A percentile compares a stretch with the other conserved stretches of the same genome.
Conservation (phyloP, 2,888 invertebrate genomes). For the Caradrina kadenii region DNA sequence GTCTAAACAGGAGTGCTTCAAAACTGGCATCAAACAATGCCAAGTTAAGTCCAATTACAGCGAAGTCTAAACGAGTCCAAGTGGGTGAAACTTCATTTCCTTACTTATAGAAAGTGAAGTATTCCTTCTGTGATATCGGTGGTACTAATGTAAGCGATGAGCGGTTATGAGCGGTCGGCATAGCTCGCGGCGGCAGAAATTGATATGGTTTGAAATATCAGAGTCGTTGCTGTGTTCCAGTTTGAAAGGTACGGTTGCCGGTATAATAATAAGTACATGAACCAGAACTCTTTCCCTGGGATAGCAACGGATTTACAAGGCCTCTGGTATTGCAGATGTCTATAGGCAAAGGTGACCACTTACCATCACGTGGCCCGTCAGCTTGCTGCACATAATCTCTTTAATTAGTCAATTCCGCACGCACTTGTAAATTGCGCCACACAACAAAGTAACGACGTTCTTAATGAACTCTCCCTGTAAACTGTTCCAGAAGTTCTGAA, state of each 20-base stretch:
- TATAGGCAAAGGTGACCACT: too few species aligned
- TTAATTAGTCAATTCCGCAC: slow-evolving; percentile 30
- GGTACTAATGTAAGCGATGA: slow-evolving; percentile 45
- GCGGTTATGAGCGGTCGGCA: slow-evolving; percentile 10
- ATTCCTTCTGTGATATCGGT: slow-evolving; percentile 74
- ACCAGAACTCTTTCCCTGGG: too few species aligned
- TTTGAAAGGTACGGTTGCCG: too few species aligned
- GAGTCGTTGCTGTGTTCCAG: too few species aligned
- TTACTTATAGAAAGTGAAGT: slow-evolving; percentile 81
- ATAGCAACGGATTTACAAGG: too few species aligned
- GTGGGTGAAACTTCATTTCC: slow-evolving; percentile 77
- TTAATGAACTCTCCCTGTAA: slow-evolving; percentile 86
- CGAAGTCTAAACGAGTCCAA: slow-evolving; percentile 81
- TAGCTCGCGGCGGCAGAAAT: too few species aligned
- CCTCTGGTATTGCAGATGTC: too few species aligned
- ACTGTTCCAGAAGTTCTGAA: slow-evolving; percentile 82
- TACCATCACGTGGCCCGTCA: too few species aligned
- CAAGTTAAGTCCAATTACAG: slow-evolving; percentile 85
- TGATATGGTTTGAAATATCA: too few species aligned
- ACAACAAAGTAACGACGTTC: slow-evolving; percentile 79
- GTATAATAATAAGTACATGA: too few species aligned
- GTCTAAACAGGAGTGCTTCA: slow-evolving; percentile 69
- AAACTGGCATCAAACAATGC: slow-evolving; percentile 83
- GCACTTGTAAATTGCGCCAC: slow-evolving; percentile 62
- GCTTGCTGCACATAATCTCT: background rate